Evolutionary conservation across 2,113 vertebrate genomes (phyloP).

Genomic region (Brachyistius frenatus): DNA sequence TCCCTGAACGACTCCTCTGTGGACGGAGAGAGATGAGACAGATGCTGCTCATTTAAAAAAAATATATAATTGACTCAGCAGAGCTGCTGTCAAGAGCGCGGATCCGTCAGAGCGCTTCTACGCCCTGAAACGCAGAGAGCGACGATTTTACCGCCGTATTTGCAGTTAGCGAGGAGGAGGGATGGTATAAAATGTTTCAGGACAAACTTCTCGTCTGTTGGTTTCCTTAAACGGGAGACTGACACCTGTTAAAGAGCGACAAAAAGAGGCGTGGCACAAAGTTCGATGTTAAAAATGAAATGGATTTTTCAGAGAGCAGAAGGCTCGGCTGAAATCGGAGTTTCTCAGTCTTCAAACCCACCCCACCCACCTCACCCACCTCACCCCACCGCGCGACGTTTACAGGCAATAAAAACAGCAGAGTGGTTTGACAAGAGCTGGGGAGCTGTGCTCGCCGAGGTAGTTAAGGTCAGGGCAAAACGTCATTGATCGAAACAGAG

Average conservation of each 20-base stretch:
- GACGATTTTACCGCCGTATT: constrained; percentile 26
- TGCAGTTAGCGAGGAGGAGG: constrained; percentile 2
- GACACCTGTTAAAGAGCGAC: not conserved
- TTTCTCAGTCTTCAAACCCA: constrained; percentile 34
- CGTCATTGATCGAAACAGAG: constrained; percentile 75
- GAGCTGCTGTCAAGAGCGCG: constrained; percentile 48
- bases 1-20: constrained; percentile 38
- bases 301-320: constrained; percentile 34
- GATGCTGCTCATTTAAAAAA: constrained; percentile 60
- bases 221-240: constrained; percentile 13
- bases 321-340: constrained; percentile 20
- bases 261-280: constrained; percentile 3
- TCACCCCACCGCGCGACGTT: not conserved
- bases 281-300: constrained; percentile 18
- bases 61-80: constrained; percentile 61
- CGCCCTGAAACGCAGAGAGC: constrained; percentile 25
- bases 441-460: constrained; percentile 41
- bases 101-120: constrained; percentile 33
- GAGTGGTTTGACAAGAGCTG: constrained; percentile 44
- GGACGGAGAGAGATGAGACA: constrained; percentile 47
- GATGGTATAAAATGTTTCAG: constrained; percentile 6
- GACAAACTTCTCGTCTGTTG: constrained; percentile 20
- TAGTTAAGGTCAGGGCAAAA: constrained; percentile 65
- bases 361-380: not conserved
- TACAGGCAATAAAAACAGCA: constrained; percentile 49